Evolutionary conservation across 2,888 invertebrate genomes (phyloP), one percentile per base, ranked within the genome.

Genomic region (Parthenolecanium corni): DNA sequence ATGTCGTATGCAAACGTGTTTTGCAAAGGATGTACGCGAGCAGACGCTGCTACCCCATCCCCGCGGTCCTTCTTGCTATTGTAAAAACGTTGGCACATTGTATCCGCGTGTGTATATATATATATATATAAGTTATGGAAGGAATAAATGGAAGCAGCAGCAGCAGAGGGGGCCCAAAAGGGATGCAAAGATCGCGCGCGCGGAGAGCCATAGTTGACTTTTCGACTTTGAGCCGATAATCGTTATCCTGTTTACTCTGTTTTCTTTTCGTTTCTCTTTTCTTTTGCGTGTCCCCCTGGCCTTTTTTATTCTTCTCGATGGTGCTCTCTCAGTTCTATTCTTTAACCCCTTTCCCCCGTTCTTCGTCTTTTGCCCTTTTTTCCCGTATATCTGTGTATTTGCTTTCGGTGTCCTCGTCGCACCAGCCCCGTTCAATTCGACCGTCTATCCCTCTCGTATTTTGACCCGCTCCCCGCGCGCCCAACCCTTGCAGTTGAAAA

Each of bases 221-320:
- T 47, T 57, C 57, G 47, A 57, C 57, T 57, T n/a, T n/a, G n/a
- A n/a, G n/a, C n/a, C 57, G 57, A 57, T 57, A 57, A 57, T 57
- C 57, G 57, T 57, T 57, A 57, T 57, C 57, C 47, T 46, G 46
- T 46, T 46, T n/a, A 46, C 18, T n/a, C 40, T 40, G 40, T 40
- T 40, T 40, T n/a, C 40, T 56, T 56, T 56, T 24, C 24, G 14
- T 44, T n/a, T 18, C 44, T 21, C 16, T 21, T 23, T 51, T 21
- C n/a, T 51, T 51, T 51, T 51, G 21, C n/a, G 11, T 40, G 25
- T 24, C 46, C 57, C 31, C 31, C 21, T 53, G 23, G 20, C 42
- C 12, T 16, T 21, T 23, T 53, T 54, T 40, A 20, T 40, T 54
- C 23, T 12, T 21, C 24, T n/a, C n/a, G n/a, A n/a, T n/a, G n/a